These are phyloP conservation scores for Glossosoma conforme DNA, from an alignment of 1,140 invertebrate species.

Conservation along the genomic window DNA sequence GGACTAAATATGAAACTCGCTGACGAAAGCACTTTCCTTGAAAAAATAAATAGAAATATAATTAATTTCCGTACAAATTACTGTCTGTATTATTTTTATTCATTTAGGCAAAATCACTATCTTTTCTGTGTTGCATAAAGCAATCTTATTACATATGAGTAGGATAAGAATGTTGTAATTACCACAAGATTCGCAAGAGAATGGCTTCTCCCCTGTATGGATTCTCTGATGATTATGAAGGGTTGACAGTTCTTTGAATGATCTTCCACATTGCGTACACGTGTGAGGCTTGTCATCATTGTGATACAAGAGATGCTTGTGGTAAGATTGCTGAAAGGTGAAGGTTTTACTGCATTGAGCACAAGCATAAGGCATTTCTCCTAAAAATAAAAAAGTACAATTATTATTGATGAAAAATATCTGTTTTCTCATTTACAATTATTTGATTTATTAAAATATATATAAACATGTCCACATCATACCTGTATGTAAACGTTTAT, in stretches of 20 bases:
- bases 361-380: slow-evolving; percentile 84
- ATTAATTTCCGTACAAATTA: slow-evolving; percentile 28
- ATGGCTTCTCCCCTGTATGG: slow-evolving; percentile 87
- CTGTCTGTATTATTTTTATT: no score
- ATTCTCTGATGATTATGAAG: slow-evolving; percentile 85
- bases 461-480: slow-evolving; percentile 12
- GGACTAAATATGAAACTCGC: slow-evolving; percentile 79
- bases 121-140: no score
- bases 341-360: slow-evolving; percentile 81
- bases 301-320: slow-evolving; percentile 82
- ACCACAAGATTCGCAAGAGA: slow-evolving; percentile 87
- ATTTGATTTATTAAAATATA: slow-evolving; percentile 4
- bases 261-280: slow-evolving; percentile 72
- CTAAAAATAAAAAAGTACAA: slow-evolving; percentile 41
- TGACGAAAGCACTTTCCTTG: slow-evolving; percentile 82
- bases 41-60: slow-evolving; percentile 34
- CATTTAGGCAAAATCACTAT: no score
- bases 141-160: no score
- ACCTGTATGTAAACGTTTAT: slow-evolving; percentile 76
- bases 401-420: slow-evolving; percentile 2
- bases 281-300: slow-evolving; percentile 80
- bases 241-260: slow-evolving; percentile 85
- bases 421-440: neutral
- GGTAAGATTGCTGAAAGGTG: slow-evolving; percentile 87
- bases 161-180: slow-evolving; percentile 33